Evolutionary conservation across 1,140 invertebrate species (phyloP).

Genomic region (Oppia nitens): DNA sequence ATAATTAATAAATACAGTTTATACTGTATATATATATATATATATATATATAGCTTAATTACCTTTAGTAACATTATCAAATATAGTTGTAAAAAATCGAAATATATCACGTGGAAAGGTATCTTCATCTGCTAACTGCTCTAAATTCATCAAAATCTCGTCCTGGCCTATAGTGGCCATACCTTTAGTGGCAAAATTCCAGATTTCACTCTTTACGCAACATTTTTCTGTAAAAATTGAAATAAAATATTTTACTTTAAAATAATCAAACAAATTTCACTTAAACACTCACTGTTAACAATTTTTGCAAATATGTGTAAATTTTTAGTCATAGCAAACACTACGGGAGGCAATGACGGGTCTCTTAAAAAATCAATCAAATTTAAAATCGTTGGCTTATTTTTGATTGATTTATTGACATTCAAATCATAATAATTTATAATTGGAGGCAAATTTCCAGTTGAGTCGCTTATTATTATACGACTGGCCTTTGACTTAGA

Average conservation of each 20-base stretch:
- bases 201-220: slow-evolving; percentile 36
- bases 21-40: background rate
- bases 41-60: slow-evolving; percentile 9
- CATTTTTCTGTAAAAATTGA: slow-evolving; percentile 13
- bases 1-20: slow-evolving; percentile 1
- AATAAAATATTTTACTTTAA: slow-evolving; percentile 11
- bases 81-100: slow-evolving; percentile 51
- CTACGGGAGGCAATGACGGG: slow-evolving; percentile 28
- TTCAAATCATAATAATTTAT: slow-evolving; percentile 11
- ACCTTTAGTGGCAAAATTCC: slow-evolving; percentile 62
- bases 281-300: slow-evolving; percentile 45
- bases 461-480: slow-evolving; percentile 16
- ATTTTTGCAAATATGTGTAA: slow-evolving; percentile 58
- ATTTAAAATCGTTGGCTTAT: slow-evolving; percentile 1
- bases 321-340: slow-evolving; percentile 62
- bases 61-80: slow-evolving; percentile 60
- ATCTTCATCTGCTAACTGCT: slow-evolving; percentile 48
- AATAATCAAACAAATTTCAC: slow-evolving; percentile 2
- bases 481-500: slow-evolving; percentile 5
- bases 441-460: slow-evolving; percentile 19
- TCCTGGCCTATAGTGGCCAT: slow-evolving; percentile 66
- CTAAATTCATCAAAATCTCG: slow-evolving; percentile 61
- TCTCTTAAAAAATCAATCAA: background rate
- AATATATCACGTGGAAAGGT: slow-evolving; percentile 58
- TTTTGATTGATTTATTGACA: background rate